These are phyloP conservation scores for Arnoldichthys spilopterus DNA, from an alignment of 2,797 vertebrate genomes.

Conservation along the genomic window DNA sequence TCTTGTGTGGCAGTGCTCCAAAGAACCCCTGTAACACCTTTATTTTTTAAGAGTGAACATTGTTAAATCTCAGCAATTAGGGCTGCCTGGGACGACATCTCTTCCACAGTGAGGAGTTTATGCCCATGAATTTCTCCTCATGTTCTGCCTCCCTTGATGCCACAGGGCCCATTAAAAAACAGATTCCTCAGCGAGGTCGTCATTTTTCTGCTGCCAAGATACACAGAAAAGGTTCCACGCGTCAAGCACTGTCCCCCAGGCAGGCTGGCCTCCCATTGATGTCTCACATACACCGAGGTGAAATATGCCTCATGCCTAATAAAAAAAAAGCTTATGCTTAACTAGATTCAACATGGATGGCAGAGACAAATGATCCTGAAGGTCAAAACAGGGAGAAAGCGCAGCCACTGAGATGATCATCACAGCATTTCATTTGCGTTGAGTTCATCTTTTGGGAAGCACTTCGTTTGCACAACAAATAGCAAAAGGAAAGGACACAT, in stretches of 20 bases:
- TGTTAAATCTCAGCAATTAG: neutral
- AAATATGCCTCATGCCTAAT: constrained; percentile 38
- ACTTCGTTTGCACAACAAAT: neutral
- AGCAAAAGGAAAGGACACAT: neutral
- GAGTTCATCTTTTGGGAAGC: too few species aligned
- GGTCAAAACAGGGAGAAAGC: constrained; percentile 22
- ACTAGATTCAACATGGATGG: constrained; percentile 36
- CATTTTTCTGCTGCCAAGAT: constrained; percentile 47
- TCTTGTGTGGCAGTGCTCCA: neutral
- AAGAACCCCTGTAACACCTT: neutral
- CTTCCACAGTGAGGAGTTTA: constrained; percentile 8
- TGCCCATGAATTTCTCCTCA: constrained; percentile 27
- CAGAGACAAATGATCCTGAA: constrained; percentile 37
- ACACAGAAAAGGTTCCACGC: constrained; percentile 43
- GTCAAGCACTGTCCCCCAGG: constrained; percentile 73
- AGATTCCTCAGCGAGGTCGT: constrained; percentile 54
- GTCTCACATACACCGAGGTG: constrained; percentile 37
- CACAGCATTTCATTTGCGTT: neutral
- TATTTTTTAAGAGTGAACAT: neutral
- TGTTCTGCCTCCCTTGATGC: constrained; percentile 36
- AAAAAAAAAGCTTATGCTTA: constrained; percentile 46
- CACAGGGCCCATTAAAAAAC: constrained; percentile 54
- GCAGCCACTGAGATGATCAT: constrained; percentile 25
- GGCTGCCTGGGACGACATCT: neutral
- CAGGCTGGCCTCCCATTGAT: constrained; percentile 49